Evolutionary conservation across 2,113 vertebrate genomes (phyloP), one percentile per base, ranked within the genome.

Genomic region (Podocnemis expansa): DNA sequence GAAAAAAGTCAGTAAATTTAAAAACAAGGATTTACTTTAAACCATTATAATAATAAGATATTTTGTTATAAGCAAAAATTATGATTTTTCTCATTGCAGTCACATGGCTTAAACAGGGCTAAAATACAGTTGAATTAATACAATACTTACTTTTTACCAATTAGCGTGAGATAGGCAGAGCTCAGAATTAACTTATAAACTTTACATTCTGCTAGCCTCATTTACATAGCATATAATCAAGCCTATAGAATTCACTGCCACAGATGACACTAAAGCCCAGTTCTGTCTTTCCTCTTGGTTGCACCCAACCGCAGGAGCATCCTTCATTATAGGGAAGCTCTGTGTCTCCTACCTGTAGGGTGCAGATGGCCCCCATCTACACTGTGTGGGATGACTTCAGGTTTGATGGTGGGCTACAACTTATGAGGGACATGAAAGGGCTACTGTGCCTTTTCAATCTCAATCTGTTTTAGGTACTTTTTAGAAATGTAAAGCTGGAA

Each of bases 241-340:
- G 21, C 51, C 82, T 83, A 34, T 91, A 84, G 86, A 91, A 94
- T 51, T 81, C 1, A 1, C 0, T 96, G 90, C 92, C 93, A 88
- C 86, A 41, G 16, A 93, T 95, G 81, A 78, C 88, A 63, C 84
- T 51, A n/a, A n/a, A n/a, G n/a, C n/a, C n/a, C n/a, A n/a, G n/a
- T n/a, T n/a, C n/a, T n/a, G n/a, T n/a, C n/a, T n/a, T n/a, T n/a
- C n/a, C n/a, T n/a, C n/a, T n/a, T n/a, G n/a, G n/a, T n/a, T n/a
- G n/a, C n/a, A n/a, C n/a, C n/a, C n/a, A n/a, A n/a, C n/a, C n/a
- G n/a, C n/a, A n/a, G n/a, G n/a, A n/a, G n/a, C n/a, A n/a, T n/a
- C n/a, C n/a, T n/a, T n/a, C n/a, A n/a, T n/a, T n/a, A n/a, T n/a
- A n/a, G n/a, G n/a, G n/a, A n/a, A n/a, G n/a, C n/a, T n/a, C n/a